Conservation (phyloP, 2,888 invertebrate species). For the Eupithecia centaureata region DNA sequence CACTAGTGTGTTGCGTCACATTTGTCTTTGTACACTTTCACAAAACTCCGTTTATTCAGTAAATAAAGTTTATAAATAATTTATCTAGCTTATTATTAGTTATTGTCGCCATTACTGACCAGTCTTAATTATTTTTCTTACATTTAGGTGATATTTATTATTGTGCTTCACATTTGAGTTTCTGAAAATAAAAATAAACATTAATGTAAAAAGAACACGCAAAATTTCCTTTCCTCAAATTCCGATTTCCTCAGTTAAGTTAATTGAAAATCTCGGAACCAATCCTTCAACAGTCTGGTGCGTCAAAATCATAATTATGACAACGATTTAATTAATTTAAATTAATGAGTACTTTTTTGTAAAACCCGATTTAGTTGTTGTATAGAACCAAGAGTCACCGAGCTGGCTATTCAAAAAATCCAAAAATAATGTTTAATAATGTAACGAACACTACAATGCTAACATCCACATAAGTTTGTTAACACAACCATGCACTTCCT, state of each 20-base stretch:
- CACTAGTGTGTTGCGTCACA: constrained; percentile 63
- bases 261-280: neutral
- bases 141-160: constrained; percentile 24
- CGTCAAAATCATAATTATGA: neutral
- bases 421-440: neutral
- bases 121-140: constrained; percentile 41
- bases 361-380: no score
- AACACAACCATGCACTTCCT: no score
- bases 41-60: constrained; percentile 31
- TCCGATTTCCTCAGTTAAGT: neutral
- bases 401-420: neutral
- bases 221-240: neutral
- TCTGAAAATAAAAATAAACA: constrained; percentile 20
- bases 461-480: no score
- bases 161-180: constrained; percentile 30
- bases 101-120: constrained; percentile 56
- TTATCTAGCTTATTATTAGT: constrained; percentile 41
- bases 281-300: constrained; percentile 26
- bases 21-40: constrained; percentile 46
- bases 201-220: neutral
- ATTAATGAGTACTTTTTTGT: no score
- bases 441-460: no score
- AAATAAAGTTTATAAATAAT: constrained; percentile 37
- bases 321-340: neutral
- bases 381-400: neutral